A percentile compares a stretch with the other conserved stretches of the same genome.
Conservation (phyloP, 2,797 vertebrate genomes). For the Antrozous pallidus region DNA sequence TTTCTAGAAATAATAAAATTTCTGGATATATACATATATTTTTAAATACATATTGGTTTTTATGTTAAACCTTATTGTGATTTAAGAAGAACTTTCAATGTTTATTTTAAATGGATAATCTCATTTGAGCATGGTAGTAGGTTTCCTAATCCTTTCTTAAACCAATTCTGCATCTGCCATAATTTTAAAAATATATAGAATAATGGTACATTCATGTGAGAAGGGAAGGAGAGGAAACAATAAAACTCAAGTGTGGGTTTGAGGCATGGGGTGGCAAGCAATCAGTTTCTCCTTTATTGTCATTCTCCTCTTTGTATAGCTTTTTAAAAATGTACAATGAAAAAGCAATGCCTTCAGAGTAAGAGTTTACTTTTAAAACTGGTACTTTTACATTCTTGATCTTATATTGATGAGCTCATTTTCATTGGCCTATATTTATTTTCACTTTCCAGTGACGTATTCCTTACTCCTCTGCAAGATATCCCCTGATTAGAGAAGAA, state of each 20-base stretch:
- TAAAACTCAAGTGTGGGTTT: not conserved
- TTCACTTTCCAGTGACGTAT: conserved; percentile 4
- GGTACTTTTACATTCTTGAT: not conserved
- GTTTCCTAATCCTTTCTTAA: not conserved
- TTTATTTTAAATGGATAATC: not conserved
- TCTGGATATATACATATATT: not conserved
- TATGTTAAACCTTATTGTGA: not conserved
- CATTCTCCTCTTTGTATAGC: not conserved
- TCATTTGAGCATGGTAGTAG: not conserved
- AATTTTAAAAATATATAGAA: not conserved
- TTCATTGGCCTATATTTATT: not conserved
- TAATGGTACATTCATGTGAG: not conserved
- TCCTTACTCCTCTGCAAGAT: not conserved
- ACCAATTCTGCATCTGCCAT: not conserved
- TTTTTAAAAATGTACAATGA: not conserved
- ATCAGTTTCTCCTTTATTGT: not conserved
- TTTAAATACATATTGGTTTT: not conserved
- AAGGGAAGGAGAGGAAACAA: not conserved
- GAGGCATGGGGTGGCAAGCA: not conserved
- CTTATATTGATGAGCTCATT: not conserved
- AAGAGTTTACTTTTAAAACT: not conserved
- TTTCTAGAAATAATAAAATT: conserved; percentile 20
- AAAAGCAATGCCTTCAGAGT: not conserved
- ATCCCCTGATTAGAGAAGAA: not conserved
- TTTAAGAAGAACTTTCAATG: not conserved